phyloP scores from a whole-genome alignment of 2,797 vertebrate genomes.

The Champsocephalus esox region DNA sequence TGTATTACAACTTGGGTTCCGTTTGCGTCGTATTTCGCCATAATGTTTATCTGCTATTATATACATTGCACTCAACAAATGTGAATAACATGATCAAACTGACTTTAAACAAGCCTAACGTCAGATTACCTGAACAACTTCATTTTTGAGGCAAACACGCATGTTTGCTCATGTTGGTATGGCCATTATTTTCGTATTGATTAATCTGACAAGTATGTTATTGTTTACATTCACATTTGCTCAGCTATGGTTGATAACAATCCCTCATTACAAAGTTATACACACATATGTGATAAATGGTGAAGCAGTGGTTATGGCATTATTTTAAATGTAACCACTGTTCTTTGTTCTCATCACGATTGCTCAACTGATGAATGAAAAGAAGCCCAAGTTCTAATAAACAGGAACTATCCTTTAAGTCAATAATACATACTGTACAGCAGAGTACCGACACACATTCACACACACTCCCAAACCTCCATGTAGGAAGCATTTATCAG shows the following conservation, averaged over 20 bases:
- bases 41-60: constrained; percentile 6
- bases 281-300: background rate
- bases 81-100: background rate
- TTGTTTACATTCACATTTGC: background rate
- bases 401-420: constrained; percentile 34
- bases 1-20: constrained; percentile 27
- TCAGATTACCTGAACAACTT: background rate
- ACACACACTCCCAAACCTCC: constrained; percentile 40
- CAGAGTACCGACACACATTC: constrained; percentile 40
- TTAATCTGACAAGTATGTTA: background rate
- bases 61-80: background rate
- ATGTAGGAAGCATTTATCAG: constrained; percentile 63
- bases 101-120: background rate
- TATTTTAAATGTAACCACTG: background rate
- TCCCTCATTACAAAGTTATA: background rate
- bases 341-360: background rate
- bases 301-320: constrained; percentile 2
- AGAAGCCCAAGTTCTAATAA: constrained; percentile 31
- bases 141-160: background rate
- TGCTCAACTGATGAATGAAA: constrained; percentile 1
- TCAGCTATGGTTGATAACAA: background rate
- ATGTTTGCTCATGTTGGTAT: background rate
- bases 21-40: background rate
- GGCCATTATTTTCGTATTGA: background rate
- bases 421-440: constrained; percentile 55